These are phyloP conservation scores for Opisthograptis luteolata DNA, from an alignment of 2,888 invertebrate genomes.

Conservation along the genomic window DNA sequence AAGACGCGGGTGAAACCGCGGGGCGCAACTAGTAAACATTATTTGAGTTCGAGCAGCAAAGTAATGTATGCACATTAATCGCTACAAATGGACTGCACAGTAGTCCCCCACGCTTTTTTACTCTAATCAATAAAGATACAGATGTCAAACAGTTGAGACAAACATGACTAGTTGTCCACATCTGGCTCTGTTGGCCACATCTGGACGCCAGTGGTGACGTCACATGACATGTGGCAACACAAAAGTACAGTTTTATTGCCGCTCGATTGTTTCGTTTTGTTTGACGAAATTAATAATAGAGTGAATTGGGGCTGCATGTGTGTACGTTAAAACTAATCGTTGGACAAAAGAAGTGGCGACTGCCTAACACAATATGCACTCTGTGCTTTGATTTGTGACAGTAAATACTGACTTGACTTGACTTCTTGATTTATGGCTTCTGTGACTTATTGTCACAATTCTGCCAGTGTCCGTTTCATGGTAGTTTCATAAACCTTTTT, in stretches of 20 bases:
- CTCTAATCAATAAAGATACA: slow-evolving; percentile 62
- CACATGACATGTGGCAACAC: slow-evolving; percentile 73
- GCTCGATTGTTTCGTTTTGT: slow-evolving; percentile 50
- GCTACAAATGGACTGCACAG: slow-evolving; percentile 37
- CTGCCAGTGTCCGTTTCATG: too few species aligned
- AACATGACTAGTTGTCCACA: slow-evolving; percentile 53
- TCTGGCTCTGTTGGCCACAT: slow-evolving; percentile 65
- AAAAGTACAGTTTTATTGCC: slow-evolving; percentile 50
- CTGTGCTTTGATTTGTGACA: too few species aligned
- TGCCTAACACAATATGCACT: too few species aligned
- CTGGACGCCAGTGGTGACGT: slow-evolving; percentile 71
- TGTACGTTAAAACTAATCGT: background rate
- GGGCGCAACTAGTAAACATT: too few species aligned
- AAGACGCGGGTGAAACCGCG: too few species aligned
- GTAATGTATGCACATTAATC: slow-evolving; percentile 5
- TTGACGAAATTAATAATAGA: slow-evolving; percentile 18
- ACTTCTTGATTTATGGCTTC: too few species aligned
- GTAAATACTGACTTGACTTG: too few species aligned
- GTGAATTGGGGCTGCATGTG: slow-evolving; percentile 9
- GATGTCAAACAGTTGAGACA: slow-evolving; percentile 71
- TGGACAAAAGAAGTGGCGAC: too few species aligned
- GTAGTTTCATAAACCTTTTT: too few species aligned
- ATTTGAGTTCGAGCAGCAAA: too few species aligned
- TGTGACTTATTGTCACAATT: too few species aligned
- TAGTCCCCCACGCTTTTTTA: slow-evolving; percentile 47